These are phyloP conservation scores for Drosophila fungiperda DNA, from an alignment of 2,888 invertebrate species.

Conservation along the genomic window DNA sequence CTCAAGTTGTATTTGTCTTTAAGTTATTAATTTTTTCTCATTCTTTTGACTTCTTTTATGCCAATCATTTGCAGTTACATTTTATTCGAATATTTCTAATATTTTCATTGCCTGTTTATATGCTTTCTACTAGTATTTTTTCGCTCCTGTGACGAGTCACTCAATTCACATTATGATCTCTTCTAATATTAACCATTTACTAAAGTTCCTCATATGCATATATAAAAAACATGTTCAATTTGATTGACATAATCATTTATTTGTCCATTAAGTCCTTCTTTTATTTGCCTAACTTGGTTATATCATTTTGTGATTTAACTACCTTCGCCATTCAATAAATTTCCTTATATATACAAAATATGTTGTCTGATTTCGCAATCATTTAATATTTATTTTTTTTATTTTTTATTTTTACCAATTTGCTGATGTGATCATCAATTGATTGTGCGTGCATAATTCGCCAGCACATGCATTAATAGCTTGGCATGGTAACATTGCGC, in stretches of 20 bases:
- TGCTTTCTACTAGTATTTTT: not conserved
- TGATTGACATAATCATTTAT: not conserved
- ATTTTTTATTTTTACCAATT: not conserved
- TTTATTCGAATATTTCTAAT: not conserved
- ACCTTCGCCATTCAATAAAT: not conserved
- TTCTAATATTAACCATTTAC: not conserved
- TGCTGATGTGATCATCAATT: slow-evolving; percentile 3
- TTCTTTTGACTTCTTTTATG: not conserved
- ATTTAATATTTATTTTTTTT: not conserved
- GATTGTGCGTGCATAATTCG: not conserved
- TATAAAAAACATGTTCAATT: not conserved
- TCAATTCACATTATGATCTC: not conserved
- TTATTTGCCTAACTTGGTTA: not conserved
- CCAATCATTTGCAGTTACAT: not conserved
- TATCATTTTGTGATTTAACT: not conserved
- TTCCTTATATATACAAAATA: not conserved
- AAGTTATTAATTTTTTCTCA: not conserved
- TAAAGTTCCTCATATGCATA: not conserved
- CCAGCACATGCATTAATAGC: slow-evolving; percentile 5
- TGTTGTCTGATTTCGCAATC: not conserved
- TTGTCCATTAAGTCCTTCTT: not conserved
- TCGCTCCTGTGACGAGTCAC: not conserved
- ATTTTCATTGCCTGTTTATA: not conserved
- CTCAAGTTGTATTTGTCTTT: not conserved
- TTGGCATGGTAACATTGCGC: slow-evolving; percentile 14